Conservation (phyloP, 2,888 invertebrate genomes). For the Hirudinaria manillensis region DNA sequence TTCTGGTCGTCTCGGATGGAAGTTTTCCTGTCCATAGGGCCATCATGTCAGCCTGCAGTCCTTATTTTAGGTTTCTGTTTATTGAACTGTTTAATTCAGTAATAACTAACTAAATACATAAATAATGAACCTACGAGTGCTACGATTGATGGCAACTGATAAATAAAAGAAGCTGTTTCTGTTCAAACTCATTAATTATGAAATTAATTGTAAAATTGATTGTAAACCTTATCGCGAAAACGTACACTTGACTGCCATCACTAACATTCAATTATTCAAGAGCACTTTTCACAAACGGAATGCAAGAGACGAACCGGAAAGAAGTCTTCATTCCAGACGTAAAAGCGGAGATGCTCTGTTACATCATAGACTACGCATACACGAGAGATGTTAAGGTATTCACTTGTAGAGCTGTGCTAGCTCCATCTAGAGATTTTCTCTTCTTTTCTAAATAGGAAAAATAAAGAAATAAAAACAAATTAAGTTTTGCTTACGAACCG, state of each 20-base stretch:
- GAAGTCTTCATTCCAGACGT: constrained; percentile 61
- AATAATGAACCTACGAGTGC: no score
- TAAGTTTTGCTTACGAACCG: not conserved
- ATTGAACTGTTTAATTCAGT: no score
- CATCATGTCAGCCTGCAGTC: constrained; percentile 67
- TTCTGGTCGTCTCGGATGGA: constrained; percentile 73
- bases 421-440: not conserved
- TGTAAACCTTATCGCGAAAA: no score
- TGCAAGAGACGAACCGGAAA: constrained; percentile 53
- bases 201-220: no score
- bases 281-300: constrained; percentile 69
- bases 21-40: constrained; percentile 73
- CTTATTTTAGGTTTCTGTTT: constrained; percentile 74
- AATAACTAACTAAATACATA: no score
- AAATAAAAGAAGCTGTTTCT: no score
- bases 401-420: constrained; percentile 40
- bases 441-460: not conserved
- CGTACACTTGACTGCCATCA: no score
- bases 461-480: not conserved
- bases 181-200: no score
- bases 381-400: constrained; percentile 59
- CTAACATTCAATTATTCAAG: constrained; percentile 19
- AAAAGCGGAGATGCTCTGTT: constrained; percentile 68
- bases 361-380: constrained; percentile 73
- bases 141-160: no score